Evolutionary conservation across 2,797 vertebrate species (phyloP), one percentile per base, ranked within the genome.

Genomic region (Dendrocincla tyrannina): DNA sequence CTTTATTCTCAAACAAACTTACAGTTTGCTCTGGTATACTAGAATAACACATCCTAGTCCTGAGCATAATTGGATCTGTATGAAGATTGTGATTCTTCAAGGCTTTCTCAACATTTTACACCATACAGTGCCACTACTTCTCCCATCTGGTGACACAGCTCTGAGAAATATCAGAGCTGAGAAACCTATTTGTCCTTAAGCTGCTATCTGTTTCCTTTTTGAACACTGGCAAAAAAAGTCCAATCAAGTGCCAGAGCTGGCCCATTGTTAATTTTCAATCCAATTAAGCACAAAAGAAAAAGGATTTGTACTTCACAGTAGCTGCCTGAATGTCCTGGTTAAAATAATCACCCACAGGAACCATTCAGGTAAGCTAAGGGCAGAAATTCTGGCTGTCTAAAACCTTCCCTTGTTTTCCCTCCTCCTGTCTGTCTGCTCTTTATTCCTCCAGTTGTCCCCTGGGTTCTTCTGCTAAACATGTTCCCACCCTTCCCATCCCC

Each of bases 121-220:
- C 41, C 33, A 47, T 37, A 28, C 39, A 62, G 25, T 87, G 66
- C 30, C 50, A 72, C 35, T 7, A 5, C 47, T 92, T 78, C 79
- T 93, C 39, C 92, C 93, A 92, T 91, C 68, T 93, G 92, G 84
- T 91, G 87, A 78, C 85, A 94, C 0, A 1, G 60, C 69, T 85
- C 68, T 59, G 52, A 91, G 73, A 94, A 91, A 88, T 75, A 96
- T 41, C 75, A 63, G 64, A 68, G 64, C 37, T 66, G 78, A 93
- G 76, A 93, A 94, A 88, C 76, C 44, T 88, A 75, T 92, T 95
- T 89, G 82, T 95, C 89, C 92, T 92, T 91, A 91, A 91, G 58
- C 62, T 85, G 78, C 53, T 92, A 60, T 90, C 68, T 74, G 81
- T 78, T 93, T 92, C 87, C 69, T 75, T 96, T 90, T 72, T 75